phyloP scores from a whole-genome alignment of 2,888 invertebrate genomes.

The Pandemis heparana region DNA sequence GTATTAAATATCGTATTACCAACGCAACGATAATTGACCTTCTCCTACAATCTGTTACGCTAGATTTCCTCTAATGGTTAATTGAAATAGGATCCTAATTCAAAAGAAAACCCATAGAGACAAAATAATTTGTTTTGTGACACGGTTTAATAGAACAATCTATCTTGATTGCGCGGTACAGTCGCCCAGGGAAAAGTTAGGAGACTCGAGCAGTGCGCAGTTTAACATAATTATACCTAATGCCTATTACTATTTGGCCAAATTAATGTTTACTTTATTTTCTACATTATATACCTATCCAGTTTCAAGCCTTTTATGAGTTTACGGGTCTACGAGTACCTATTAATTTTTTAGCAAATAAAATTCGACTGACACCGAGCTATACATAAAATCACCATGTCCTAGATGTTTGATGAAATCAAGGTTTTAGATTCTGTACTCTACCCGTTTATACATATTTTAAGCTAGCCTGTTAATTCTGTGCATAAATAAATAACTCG shows the following conservation, averaged over 20 bases:
- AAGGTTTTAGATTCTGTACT: no score
- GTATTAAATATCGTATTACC: background rate
- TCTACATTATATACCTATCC: no score
- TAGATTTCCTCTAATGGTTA: slow-evolving; percentile 9
- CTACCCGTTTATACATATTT: no score
- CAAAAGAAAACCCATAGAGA: slow-evolving; percentile 36
- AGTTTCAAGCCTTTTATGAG: no score
- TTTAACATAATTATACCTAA: slow-evolving; percentile 2
- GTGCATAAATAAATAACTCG: no score
- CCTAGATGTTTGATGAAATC: no score
- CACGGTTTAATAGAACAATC: slow-evolving; percentile 53
- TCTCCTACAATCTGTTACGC: background rate
- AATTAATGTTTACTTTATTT: background rate
- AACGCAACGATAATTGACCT: background rate
- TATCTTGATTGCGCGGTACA: slow-evolving; percentile 62
- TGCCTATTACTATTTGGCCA: background rate
- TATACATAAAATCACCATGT: no score
- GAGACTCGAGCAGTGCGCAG: background rate
- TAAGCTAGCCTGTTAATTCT: no score
- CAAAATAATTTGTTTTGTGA: slow-evolving; percentile 42
- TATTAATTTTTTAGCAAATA: background rate
- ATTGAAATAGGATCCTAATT: slow-evolving; percentile 32
- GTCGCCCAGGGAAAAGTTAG: slow-evolving; percentile 27
- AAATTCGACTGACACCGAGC: background rate
- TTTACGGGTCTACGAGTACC: no score